Evolutionary conservation across 1,140 invertebrate genomes (phyloP), one percentile per base, ranked within the genome.

Genomic region (Pantala flavescens): DNA sequence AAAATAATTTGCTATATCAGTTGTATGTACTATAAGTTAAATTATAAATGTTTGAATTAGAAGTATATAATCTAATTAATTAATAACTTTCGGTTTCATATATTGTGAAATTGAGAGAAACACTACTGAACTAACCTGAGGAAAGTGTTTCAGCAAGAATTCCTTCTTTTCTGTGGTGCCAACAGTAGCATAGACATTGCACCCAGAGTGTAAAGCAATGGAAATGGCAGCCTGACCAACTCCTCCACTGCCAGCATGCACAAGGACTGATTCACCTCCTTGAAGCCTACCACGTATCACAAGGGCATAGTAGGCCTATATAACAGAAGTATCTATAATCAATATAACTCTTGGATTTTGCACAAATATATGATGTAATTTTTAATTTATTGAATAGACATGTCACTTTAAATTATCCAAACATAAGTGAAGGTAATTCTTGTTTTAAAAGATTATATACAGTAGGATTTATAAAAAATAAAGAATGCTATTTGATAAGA

Each of bases 161-260:
- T 87, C 82, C 72, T 87, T 84, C 80, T 94, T 94, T 75, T 92
- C 88, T 23, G 82, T 79, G 0, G 90, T 88, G 21, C 89, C 89
- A 7, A 91, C 90, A 10, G 90, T 91, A 0, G 88, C 90, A 78
- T 87, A 92, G 0, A 93, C 85, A 76, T 88, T 85, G 78, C 90
- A 92, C 0, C 87, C 87, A 77, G 86, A 81, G 75, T 82, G 79
- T 0, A 92, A 82, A 0, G 90, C 90, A 43, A 93, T 82, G 71
- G 84, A 83, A 71, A 94, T 93, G 0, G 93, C 91, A 16, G 92
- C 91, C 83, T 91, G 91, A 19, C 93, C 93, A 28, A 94, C 88
- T 42, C 91, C 92, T 73, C 93, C 91, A 77, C 81, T 84, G 14
- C 91, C 92, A n/a, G 90, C 88, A 78, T 94, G 92, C 76, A 94